A percentile compares a stretch with the other conserved stretches of the same genome.
phyloP scores from a whole-genome alignment of 2,797 vertebrate genomes.

The Periophthalmus magnuspinnatus region DNA sequence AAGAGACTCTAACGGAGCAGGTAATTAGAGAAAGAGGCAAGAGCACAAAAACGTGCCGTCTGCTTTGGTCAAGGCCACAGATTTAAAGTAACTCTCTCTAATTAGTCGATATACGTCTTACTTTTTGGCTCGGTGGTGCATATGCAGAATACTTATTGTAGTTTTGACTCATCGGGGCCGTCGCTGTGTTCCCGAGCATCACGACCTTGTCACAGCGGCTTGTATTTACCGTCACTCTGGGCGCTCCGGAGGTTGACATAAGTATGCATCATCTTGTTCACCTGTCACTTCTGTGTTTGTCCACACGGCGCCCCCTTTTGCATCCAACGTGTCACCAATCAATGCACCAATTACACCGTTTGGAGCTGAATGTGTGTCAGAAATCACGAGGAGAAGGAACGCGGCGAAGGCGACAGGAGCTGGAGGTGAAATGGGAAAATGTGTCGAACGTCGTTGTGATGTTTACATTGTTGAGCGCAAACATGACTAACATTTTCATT shows the following conservation, averaged over 20 bases:
- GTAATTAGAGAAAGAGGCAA: not conserved
- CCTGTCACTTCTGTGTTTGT: slow-evolving; percentile 25
- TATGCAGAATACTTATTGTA: not conserved
- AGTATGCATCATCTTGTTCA: slow-evolving; percentile 12
- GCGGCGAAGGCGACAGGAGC: no score
- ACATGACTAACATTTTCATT: not conserved
- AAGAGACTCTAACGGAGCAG: not conserved
- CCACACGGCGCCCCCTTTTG: not conserved
- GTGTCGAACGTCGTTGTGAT: no score
- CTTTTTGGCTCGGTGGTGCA: not conserved
- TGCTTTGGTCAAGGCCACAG: not conserved
- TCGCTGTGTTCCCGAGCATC: not conserved
- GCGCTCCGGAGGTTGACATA: slow-evolving; percentile 9
- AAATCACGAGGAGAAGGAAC: no score
- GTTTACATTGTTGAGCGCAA: not conserved
- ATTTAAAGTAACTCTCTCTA: not conserved
- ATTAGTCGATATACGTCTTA: not conserved
- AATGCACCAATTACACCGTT: slow-evolving; percentile 27
- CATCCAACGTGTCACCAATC: slow-evolving; percentile 37
- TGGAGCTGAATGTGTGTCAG: no score
- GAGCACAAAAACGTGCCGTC: no score
- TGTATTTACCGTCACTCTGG: not conserved
- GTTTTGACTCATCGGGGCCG: slow-evolving; percentile 1
- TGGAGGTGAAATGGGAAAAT: no score
- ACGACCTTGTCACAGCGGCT: not conserved